A percentile compares a stretch with the other conserved stretches of the same genome.
These are phyloP conservation scores for Hydrocynus forskahlii DNA, from an alignment of 2,797 vertebrate species.

Conservation along the genomic window DNA sequence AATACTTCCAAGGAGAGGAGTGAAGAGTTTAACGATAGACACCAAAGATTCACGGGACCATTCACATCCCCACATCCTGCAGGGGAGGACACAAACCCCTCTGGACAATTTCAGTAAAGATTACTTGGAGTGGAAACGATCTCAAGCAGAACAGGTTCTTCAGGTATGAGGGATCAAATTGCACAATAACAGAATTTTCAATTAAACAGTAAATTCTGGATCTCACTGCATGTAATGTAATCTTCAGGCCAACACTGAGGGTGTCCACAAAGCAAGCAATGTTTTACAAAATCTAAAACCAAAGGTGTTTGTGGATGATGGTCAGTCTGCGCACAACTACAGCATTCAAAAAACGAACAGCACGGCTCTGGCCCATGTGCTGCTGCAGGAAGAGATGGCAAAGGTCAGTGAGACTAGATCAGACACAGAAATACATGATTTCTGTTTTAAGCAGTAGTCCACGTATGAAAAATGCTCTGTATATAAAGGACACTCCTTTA, in stretches of 20 bases:
- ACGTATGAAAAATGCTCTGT: no score
- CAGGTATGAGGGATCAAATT: slow-evolving; percentile 64
- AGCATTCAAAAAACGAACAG: slow-evolving; percentile 80
- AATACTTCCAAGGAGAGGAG: slow-evolving; percentile 47
- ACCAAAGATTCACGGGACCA: slow-evolving; percentile 11
- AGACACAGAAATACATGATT: background rate
- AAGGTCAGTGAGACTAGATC: slow-evolving; percentile 71
- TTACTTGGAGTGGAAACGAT: slow-evolving; percentile 64
- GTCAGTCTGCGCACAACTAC: slow-evolving; percentile 73
- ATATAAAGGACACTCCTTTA: no score
- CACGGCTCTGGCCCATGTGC: slow-evolving; percentile 66
- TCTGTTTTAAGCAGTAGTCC: no score
- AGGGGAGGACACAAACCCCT: slow-evolving; percentile 46
- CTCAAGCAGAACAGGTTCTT: slow-evolving; percentile 50
- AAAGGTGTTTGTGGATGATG: slow-evolving; percentile 54
- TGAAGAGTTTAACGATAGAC: slow-evolving; percentile 13
- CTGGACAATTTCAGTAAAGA: slow-evolving; percentile 65
- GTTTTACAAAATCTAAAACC: slow-evolving; percentile 51
- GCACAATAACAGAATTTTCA: background rate
- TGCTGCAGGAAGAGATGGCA: slow-evolving; percentile 71
- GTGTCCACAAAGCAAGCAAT: slow-evolving; percentile 60
- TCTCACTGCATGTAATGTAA: background rate
- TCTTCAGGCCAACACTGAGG: slow-evolving; percentile 76
- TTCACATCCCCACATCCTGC: background rate
- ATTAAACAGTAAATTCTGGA: background rate